phyloP scores from a whole-genome alignment of 2,888 invertebrate genomes.

The Amphipoea lucens region DNA sequence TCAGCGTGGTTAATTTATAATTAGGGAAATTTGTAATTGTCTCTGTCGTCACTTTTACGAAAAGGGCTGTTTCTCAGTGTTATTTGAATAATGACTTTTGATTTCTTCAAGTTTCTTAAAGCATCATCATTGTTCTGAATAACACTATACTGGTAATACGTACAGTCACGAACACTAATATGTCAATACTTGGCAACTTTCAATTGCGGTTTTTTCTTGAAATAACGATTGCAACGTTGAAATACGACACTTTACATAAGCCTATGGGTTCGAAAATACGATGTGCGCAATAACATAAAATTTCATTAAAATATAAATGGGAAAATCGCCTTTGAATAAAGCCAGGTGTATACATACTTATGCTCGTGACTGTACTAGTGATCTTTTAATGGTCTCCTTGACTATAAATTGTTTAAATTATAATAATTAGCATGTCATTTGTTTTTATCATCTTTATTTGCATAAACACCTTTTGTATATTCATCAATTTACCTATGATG shows the following conservation, averaged over 20 bases:
- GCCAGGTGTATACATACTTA: too few species aligned
- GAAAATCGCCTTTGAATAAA: too few species aligned
- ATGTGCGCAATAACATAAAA: too few species aligned
- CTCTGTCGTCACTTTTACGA: not conserved
- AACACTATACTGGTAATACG: not conserved
- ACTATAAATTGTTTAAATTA: slow-evolving; percentile 1
- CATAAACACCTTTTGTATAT: not conserved
- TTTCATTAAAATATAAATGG: too few species aligned
- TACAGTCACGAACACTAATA: too few species aligned
- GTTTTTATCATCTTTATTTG: not conserved
- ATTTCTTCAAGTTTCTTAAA: not conserved
- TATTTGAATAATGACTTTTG: not conserved
- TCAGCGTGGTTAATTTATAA: not conserved
- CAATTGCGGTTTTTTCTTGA: too few species aligned
- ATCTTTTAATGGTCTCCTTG: not conserved
- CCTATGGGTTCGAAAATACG: too few species aligned
- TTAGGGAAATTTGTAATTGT: not conserved
- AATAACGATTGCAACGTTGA: too few species aligned
- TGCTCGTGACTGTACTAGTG: not conserved
- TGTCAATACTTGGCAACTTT: too few species aligned
- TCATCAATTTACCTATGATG: not conserved
- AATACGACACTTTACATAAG: too few species aligned
- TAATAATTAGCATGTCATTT: slow-evolving; percentile 4
- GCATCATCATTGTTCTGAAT: not conserved
- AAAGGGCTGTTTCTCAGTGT: not conserved